These are phyloP conservation scores for Oplegnathus fasciatus DNA, from an alignment of 2,113 vertebrate genomes.

Conservation along the genomic window DNA sequence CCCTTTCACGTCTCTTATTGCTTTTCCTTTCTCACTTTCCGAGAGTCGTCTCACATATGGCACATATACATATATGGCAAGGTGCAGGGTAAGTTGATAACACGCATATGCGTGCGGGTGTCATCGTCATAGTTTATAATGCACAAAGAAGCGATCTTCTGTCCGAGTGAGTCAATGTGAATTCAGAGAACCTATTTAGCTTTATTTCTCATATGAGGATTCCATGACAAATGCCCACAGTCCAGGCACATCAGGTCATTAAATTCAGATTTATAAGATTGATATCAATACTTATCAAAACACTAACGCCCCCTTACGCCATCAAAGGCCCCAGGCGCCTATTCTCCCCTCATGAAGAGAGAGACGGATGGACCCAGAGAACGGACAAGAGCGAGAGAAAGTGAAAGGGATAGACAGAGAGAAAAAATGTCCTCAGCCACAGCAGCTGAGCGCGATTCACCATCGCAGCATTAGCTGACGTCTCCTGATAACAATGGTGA, in stretches of 20 bases:
- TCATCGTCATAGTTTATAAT: slow-evolving; percentile 21
- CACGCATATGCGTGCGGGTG: slow-evolving; percentile 20
- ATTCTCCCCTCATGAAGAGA: slow-evolving; percentile 56
- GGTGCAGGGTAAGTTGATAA: slow-evolving; percentile 20
- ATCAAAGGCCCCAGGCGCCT: slow-evolving; percentile 61
- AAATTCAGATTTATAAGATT: slow-evolving; percentile 81
- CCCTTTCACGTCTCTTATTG: slow-evolving; percentile 16
- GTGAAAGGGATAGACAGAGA: slow-evolving; percentile 36
- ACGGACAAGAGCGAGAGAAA: slow-evolving; percentile 47
- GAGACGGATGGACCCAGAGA: slow-evolving; percentile 59
- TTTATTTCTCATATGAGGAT: slow-evolving; percentile 64
- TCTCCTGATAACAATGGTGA: slow-evolving; percentile 74
- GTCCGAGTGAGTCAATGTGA: slow-evolving; percentile 52
- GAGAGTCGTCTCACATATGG: not conserved
- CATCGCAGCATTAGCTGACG: slow-evolving; percentile 71
- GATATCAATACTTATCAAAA: slow-evolving; percentile 81
- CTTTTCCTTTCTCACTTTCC: slow-evolving; percentile 1
- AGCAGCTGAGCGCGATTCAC: slow-evolving; percentile 59
- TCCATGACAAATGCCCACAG: slow-evolving; percentile 68
- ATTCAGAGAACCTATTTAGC: slow-evolving; percentile 66
- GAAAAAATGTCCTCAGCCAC: slow-evolving; percentile 57
- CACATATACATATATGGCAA: not conserved
- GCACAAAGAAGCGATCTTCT: slow-evolving; percentile 25
- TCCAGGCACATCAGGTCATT: slow-evolving; percentile 68
- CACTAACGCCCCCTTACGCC: slow-evolving; percentile 63